Evolutionary conservation across 1,140 invertebrate species (phyloP).

Genomic region (Bombus picipes): DNA sequence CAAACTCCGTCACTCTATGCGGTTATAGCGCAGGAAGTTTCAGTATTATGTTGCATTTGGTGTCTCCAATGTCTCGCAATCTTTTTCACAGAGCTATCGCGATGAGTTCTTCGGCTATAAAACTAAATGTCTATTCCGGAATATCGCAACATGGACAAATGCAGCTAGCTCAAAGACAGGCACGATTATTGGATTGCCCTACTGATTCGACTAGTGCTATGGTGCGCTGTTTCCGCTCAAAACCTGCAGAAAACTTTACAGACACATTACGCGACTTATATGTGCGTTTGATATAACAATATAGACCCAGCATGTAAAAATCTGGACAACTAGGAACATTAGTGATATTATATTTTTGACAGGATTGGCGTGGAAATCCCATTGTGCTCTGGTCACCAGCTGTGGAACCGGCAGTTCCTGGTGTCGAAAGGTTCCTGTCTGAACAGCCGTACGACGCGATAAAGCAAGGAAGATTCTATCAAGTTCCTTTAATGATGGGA

Average conservation of each 20-base stretch:
- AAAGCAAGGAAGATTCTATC: slow-evolving; percentile 83
- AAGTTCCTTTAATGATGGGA: slow-evolving; percentile 87
- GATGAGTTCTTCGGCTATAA: slow-evolving; percentile 85
- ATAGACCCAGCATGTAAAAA: too few species aligned
- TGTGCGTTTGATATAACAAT: slow-evolving; percentile 51
- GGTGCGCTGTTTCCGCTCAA: slow-evolving; percentile 85
- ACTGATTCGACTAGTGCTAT: slow-evolving; percentile 84
- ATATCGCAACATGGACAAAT: slow-evolving; percentile 82
- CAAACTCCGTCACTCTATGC: slow-evolving; percentile 85
- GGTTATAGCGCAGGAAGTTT: slow-evolving; percentile 87
- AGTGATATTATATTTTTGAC: not conserved
- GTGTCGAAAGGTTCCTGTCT: slow-evolving; percentile 86
- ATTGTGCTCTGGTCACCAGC: slow-evolving; percentile 86
- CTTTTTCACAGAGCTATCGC: slow-evolving; percentile 88
- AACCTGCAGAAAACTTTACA: slow-evolving; percentile 71
- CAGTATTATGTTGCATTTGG: slow-evolving; percentile 85
- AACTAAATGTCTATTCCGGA: slow-evolving; percentile 79
- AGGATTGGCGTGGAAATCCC: slow-evolving; percentile 85
- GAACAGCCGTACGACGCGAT: slow-evolving; percentile 85
- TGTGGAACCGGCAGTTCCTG: slow-evolving; percentile 86
- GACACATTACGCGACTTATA: slow-evolving; percentile 54
- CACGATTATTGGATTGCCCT: slow-evolving; percentile 86
- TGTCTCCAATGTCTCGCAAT: slow-evolving; percentile 84
- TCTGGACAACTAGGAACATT: too few species aligned
- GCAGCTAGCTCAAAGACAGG: slow-evolving; percentile 86